Conservation (phyloP, 2,113 vertebrate genomes). For the Equus quagga region DNA sequence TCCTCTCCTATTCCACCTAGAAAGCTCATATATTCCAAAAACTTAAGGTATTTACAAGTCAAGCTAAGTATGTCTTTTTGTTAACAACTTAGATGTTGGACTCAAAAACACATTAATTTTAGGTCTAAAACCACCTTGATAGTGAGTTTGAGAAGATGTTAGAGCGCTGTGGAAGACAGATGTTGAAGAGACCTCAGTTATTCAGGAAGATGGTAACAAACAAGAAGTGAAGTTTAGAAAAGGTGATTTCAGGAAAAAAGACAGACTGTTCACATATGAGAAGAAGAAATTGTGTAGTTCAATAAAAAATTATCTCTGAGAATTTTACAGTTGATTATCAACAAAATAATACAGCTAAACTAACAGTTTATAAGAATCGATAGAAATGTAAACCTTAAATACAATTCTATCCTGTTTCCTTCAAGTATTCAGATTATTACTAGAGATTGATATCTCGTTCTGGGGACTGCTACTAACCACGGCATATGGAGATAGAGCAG, state of each 20-base stretch:
- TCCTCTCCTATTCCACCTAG: not conserved
- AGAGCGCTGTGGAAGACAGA: not conserved
- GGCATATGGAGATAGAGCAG: not conserved
- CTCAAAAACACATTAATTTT: conserved; percentile 14
- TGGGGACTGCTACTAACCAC: not conserved
- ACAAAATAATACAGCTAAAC: not conserved
- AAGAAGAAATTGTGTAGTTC: not conserved
- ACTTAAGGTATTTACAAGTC: not conserved
- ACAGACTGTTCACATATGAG: not conserved
- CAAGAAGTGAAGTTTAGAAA: not conserved
- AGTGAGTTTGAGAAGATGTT: not conserved
- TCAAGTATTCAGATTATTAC: not conserved
- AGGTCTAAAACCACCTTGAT: not conserved
- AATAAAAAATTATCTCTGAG: not conserved
- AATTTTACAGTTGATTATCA: not conserved
- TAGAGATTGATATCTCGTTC: not conserved
- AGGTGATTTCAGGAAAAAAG: not conserved
- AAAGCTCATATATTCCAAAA: not conserved
- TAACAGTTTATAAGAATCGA: not conserved
- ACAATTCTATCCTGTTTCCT: not conserved
- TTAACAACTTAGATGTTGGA: not conserved
- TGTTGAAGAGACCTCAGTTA: not conserved
- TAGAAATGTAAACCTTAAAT: not conserved
- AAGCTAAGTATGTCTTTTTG: not conserved
- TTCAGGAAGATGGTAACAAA: not conserved